A percentile compares a stretch with the other conserved stretches of the same genome.
phyloP scores from a whole-genome alignment of 2,113 vertebrate species.

The Azemiops feae region DNA sequence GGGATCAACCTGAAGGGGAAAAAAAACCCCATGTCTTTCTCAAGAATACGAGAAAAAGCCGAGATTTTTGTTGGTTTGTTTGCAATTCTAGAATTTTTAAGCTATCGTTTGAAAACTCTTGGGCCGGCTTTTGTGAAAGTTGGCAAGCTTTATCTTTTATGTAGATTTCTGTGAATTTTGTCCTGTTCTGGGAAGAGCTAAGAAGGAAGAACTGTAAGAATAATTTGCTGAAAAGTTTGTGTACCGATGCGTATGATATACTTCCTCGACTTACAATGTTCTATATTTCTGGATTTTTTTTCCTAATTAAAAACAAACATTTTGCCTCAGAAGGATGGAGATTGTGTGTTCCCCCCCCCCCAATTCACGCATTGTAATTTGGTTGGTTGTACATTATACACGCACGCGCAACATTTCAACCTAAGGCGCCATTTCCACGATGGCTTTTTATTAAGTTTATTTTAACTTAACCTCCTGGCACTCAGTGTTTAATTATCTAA shows the following conservation, averaged over 20 bases:
- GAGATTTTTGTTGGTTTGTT: neutral
- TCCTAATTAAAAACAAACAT: neutral
- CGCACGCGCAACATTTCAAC: neutral
- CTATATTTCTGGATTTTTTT: neutral
- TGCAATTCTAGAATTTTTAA: neutral
- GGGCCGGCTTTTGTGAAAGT: neutral
- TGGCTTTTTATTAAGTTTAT: neutral
- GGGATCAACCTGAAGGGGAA: neutral
- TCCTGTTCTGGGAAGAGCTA: neutral
- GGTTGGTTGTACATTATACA: neutral
- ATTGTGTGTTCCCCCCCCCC: rapidly evolving
- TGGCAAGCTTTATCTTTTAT: neutral
- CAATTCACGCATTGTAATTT: neutral
- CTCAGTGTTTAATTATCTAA: neutral
- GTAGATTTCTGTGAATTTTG: neutral
- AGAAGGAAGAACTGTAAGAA: neutral
- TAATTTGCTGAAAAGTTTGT: neutral
- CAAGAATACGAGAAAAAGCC: neutral
- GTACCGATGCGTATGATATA: neutral
- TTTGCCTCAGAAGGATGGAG: neutral
- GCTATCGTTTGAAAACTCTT: neutral
- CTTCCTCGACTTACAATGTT: neutral
- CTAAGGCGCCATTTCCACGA: neutral
- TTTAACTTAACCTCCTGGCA: neutral
- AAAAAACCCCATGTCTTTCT: neutral